A percentile compares a stretch with the other conserved stretches of the same genome.
Evolutionary conservation across 2,113 vertebrate genomes (phyloP).

Genomic region (Actenoides lindsayi): DNA sequence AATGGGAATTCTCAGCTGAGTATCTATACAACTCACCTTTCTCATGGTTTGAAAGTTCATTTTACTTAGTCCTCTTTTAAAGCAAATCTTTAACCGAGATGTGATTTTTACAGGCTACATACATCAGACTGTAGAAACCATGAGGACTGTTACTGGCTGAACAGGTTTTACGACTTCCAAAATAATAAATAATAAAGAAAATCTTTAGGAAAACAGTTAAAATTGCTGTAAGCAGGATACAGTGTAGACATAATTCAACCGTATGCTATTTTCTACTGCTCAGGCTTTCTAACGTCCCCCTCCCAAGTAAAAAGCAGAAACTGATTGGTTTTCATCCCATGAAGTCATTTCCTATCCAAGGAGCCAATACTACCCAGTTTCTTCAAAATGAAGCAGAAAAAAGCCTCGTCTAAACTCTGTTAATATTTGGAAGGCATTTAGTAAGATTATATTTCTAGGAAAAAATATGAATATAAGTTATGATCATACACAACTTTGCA

Average conservation of each 20-base stretch:
- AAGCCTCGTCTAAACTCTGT: neutral
- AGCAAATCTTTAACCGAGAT: neutral
- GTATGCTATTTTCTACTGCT: neutral
- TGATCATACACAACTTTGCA: neutral
- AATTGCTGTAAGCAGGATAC: neutral
- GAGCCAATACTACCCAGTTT: neutral
- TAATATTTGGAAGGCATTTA: neutral
- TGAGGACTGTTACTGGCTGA: neutral
- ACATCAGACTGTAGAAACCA: neutral
- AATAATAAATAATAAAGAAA: neutral
- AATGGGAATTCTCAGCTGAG: neutral
- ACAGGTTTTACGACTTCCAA: neutral
- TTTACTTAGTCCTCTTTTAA: neutral
- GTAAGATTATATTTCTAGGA: neutral
- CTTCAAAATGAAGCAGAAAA: neutral
- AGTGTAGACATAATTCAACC: accelerated
- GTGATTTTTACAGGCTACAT: neutral
- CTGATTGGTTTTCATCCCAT: neutral
- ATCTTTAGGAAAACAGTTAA: neutral
- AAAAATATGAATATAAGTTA: neutral
- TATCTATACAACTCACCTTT: neutral
- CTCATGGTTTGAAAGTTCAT: neutral
- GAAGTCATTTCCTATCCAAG: neutral
- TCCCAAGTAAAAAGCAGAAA: neutral
- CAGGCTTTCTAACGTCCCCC: neutral